These are phyloP conservation scores for Dromiciops gliroides DNA, from an alignment of 2,113 vertebrate species.

Conservation along the genomic window DNA sequence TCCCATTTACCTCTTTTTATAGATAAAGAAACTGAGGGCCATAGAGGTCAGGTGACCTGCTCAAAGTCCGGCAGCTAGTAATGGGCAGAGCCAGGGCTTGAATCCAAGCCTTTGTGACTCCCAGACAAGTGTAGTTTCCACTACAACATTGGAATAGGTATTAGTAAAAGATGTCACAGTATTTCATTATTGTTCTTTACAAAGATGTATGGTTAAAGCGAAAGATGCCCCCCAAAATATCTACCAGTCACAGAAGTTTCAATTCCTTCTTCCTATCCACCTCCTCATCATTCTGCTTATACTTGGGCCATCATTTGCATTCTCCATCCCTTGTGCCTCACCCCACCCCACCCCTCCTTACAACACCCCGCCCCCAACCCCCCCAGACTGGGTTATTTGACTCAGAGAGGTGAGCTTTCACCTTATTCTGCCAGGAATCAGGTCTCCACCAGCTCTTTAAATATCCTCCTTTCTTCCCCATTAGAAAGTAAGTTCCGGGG, in stretches of 20 bases:
- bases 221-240: not conserved
- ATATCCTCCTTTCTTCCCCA: not conserved
- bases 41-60: not conserved
- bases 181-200: not conserved
- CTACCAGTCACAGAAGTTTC: not conserved
- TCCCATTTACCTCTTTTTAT: not conserved
- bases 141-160: not conserved
- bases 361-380: too few species aligned
- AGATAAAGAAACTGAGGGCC: not conserved
- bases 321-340: not conserved
- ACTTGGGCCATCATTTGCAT: not conserved
- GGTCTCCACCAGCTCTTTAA: not conserved
- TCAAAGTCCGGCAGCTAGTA: not conserved
- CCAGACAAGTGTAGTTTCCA: not conserved
- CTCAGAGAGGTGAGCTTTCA: not conserved
- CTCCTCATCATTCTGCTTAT: not conserved
- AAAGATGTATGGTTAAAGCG: not conserved
- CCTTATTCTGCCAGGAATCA: not conserved
- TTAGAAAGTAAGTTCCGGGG: not conserved
- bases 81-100: too few species aligned
- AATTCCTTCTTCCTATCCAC: not conserved
- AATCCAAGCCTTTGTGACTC: not conserved
- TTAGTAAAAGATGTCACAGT: not conserved
- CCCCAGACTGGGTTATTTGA: not conserved
- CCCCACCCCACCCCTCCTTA: not conserved